Base-by-base conservation (phyloP, 2,888 invertebrate genomes). In the Deilephila elpenor region DNA sequence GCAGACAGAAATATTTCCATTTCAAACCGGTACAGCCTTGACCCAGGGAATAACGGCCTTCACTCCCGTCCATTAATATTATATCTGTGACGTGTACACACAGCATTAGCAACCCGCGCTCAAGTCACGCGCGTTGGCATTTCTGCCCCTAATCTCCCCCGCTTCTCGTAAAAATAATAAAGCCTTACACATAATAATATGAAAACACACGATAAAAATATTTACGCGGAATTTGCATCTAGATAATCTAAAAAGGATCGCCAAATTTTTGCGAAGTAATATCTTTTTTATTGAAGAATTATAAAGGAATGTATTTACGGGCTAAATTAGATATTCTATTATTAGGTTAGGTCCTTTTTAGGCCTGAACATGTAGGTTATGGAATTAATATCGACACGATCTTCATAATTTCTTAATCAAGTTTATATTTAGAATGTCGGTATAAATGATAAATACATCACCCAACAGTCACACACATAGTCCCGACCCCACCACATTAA, bases 91-190 rank as follows among this genome's bases (percentile, higher is more conserved):
- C 72, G 37, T 59, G 44, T 59, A 20, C 20, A 56, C 56, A 56
- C 53, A 56, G 53, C 53, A 67, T 71, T 71, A 71, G 53, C 60
- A 72, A 19, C 59, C 70, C 75, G 71, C 74, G 75, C 74, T 70
- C 74, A 73, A 75, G 79, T 77, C 75, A 79, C 78, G 78, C 77
- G 76, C 75, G 64, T 74, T 74, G 74, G 74, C 74, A 73, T 77
- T 75, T 25, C 25, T 73, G 62, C n/a, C 71, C 78, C 76, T 75
- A 78, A 78, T 80, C 77, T 78, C 77, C 75, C 75, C 76, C 75
- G 74, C 59, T 75, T 73, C 78, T 78, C 80, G 75, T 81, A 80
- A 82, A 80, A 80, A 80, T 80, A 80, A 80, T 78, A 79, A 79
- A 79, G 75, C 77, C 73, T 74, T 75, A 76, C 76, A 77, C 4